Evolutionary conservation across 1,140 invertebrate genomes (phyloP).

Genomic region (Rhyzopertha dominica): DNA sequence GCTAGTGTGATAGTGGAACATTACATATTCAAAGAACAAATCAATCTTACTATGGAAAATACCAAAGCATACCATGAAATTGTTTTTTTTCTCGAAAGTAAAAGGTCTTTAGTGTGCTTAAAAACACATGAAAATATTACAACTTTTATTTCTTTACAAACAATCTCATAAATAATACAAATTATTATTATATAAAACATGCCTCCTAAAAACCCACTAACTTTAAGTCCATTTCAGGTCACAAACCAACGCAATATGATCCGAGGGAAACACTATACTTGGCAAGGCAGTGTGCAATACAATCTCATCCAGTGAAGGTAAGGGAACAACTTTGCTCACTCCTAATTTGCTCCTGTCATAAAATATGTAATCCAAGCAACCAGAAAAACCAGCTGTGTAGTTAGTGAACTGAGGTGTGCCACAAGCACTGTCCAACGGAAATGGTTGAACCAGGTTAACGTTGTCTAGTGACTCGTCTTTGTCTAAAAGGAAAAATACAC

Average conservation of each 20-base stretch:
- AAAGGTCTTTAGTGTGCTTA: too few species aligned
- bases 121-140: too few species aligned
- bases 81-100: too few species aligned
- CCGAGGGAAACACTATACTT: constrained; percentile 82
- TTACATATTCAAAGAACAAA: too few species aligned
- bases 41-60: too few species aligned
- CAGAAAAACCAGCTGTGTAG: constrained; percentile 75
- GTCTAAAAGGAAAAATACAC: constrained; percentile 18
- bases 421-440: constrained; percentile 64
- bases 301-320: constrained; percentile 73
- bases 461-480: constrained; percentile 10
- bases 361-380: constrained; percentile 91
- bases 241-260: constrained; percentile 83
- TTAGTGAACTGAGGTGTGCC: constrained; percentile 79
- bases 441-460: constrained; percentile 50
- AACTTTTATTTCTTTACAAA: too few species aligned
- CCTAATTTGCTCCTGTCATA: constrained; percentile 63
- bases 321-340: constrained; percentile 67
- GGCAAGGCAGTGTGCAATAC: constrained; percentile 69
- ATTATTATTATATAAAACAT: too few species aligned
- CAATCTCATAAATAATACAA: too few species aligned
- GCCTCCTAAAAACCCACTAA: constrained; percentile 1
- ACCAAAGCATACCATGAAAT: too few species aligned
- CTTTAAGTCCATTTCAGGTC: constrained; percentile 61
- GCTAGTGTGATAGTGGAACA: too few species aligned